phyloP scores from a whole-genome alignment of 2,888 invertebrate genomes.

The Ophion ventricosus region DNA sequence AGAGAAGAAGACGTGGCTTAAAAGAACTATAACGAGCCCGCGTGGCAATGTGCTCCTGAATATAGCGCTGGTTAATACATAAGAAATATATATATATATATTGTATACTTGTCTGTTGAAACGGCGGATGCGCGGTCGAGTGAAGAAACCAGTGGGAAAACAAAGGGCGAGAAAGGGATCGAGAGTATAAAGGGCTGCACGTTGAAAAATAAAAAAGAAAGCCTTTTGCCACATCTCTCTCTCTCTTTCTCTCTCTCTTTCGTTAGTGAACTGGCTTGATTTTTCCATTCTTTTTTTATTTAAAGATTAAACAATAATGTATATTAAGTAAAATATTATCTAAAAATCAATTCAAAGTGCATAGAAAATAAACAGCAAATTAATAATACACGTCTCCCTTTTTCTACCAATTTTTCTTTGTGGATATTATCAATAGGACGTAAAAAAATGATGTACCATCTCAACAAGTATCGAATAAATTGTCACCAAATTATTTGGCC shows the following conservation, averaged over 20 bases:
- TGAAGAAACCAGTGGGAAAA: constrained; percentile 67
- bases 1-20: constrained; percentile 42
- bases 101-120: constrained; percentile 61
- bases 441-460: too few relatives aligned
- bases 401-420: too few relatives aligned
- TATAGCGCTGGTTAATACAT: constrained; percentile 11
- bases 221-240: constrained; percentile 61
- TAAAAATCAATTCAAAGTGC: neutral
- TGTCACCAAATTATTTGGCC: neutral
- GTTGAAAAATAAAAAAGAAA: constrained; percentile 60
- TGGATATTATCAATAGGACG: too few relatives aligned
- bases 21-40: constrained; percentile 69
- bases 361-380: neutral
- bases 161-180: constrained; percentile 68
- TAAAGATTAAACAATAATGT: too few relatives aligned
- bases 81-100: constrained; percentile 64
- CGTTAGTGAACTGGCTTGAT: too few relatives aligned
- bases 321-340: too few relatives aligned
- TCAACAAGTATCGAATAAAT: neutral
- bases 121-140: constrained; percentile 65
- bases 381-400: too few relatives aligned
- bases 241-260: neutral
- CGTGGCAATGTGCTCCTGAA: constrained; percentile 50
- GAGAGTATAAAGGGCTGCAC: constrained; percentile 18
- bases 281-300: too few relatives aligned